A percentile compares a stretch with the other conserved stretches of the same genome.
Evolutionary conservation across 2,797 vertebrate genomes (phyloP).

Genomic region (Benthosema pterotum): DNA sequence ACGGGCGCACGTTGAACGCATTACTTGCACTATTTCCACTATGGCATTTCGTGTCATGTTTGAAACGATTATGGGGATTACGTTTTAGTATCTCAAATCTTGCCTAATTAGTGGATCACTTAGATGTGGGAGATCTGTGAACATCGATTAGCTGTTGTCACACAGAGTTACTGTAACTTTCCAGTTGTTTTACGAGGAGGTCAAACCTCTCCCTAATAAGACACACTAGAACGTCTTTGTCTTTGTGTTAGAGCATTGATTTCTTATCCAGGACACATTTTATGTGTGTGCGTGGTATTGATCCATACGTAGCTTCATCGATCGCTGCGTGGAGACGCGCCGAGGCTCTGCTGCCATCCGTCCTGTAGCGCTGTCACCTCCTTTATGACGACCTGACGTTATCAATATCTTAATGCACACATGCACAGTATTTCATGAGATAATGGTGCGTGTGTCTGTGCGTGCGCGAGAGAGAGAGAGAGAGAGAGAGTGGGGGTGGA

Average conservation of each 20-base stretch:
- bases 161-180: slow-evolving; percentile 24
- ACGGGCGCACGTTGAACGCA: too few species aligned
- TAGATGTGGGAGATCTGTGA: too few species aligned
- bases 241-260: slow-evolving; percentile 14
- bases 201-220: slow-evolving; percentile 25
- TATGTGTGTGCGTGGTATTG: slow-evolving; percentile 31
- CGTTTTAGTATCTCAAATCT: too few species aligned
- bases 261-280: too few species aligned
- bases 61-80: too few species aligned
- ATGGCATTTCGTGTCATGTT: too few species aligned
- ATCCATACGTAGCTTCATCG: slow-evolving; percentile 60
- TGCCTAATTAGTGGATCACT: too few species aligned
- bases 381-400: not conserved
- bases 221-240: slow-evolving; percentile 32
- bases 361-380: slow-evolving; percentile 34
- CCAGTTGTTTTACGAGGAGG: slow-evolving; percentile 17
- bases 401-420: slow-evolving; percentile 44
- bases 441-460: too few species aligned
- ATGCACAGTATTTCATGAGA: not conserved
- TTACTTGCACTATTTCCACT: too few species aligned
- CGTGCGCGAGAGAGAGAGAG: too few species aligned
- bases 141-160: slow-evolving; percentile 23
- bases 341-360: slow-evolving; percentile 39
- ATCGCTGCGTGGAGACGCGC: slow-evolving; percentile 56
- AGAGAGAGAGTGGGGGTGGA: too few species aligned